Conservation (phyloP, 2,113 vertebrate species). For the Podilymbus podiceps region DNA sequence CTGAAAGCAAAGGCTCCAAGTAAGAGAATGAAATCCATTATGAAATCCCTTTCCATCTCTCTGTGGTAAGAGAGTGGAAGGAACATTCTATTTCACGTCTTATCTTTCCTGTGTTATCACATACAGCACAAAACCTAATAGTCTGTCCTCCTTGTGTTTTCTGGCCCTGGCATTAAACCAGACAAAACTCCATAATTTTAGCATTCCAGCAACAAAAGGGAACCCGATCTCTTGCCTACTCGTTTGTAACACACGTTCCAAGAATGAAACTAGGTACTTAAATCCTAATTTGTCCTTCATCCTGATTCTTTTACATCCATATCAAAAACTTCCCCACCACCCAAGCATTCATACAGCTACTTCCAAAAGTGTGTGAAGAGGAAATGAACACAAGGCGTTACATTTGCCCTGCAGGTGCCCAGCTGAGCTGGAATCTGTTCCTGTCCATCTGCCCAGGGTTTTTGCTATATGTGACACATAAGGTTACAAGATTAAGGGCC, state of each 20-base stretch:
- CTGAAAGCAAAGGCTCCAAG: neutral
- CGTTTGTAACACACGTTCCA: neutral
- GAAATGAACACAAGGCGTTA: slow-evolving; percentile 39
- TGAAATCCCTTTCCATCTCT: neutral
- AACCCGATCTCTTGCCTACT: neutral
- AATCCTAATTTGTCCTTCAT: neutral
- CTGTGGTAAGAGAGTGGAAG: neutral
- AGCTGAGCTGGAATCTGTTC: slow-evolving; percentile 42
- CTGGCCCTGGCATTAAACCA: neutral
- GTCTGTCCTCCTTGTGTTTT: neutral
- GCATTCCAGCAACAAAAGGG: neutral
- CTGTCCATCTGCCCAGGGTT: slow-evolving; percentile 23
- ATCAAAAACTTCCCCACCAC: neutral
- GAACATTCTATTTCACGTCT: neutral
- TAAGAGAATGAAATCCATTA: neutral
- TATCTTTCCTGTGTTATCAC: neutral
- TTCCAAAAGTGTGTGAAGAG: neutral
- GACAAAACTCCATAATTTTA: neutral
- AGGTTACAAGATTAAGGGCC: slow-evolving; percentile 3
- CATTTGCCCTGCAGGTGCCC: slow-evolving; percentile 54
- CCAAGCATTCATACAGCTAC: neutral
- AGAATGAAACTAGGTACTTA: neutral
- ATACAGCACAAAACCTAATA: neutral
- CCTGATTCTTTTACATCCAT: neutral
- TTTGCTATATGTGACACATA: slow-evolving; percentile 10